phyloP scores from a whole-genome alignment of 2,113 vertebrate genomes.

The Aptenodytes patagonicus region DNA sequence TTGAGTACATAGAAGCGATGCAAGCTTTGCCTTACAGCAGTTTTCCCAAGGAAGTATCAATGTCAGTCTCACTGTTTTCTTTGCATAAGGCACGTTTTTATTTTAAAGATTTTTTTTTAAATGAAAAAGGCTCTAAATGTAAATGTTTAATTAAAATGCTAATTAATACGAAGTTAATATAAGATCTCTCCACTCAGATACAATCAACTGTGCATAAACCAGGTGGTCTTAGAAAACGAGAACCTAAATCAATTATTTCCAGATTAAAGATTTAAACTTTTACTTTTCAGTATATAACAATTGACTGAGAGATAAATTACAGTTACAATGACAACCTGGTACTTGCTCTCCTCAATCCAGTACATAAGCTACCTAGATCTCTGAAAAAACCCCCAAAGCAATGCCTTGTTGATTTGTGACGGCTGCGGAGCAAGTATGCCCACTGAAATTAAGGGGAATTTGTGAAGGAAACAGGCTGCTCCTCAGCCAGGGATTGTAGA shows the following conservation, averaged over 20 bases:
- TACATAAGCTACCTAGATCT: not conserved
- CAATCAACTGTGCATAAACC: not conserved
- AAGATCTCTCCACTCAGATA: not conserved
- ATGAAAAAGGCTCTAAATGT: not conserved
- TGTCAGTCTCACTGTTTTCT: not conserved
- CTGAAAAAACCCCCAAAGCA: not conserved
- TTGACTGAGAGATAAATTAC: not conserved
- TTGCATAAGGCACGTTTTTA: not conserved
- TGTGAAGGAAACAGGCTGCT: not conserved
- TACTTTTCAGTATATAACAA: not conserved
- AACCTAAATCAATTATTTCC: not conserved
- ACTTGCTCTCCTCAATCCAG: not conserved
- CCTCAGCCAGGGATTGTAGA: not conserved
- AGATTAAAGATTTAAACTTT: not conserved
- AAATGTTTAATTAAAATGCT: not conserved
- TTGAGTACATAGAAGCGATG: fast-evolving
- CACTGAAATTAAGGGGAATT: not conserved
- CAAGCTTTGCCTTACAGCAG: not conserved
- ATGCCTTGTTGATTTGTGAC: not conserved
- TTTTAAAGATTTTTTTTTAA: not conserved
- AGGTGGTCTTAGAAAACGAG: not conserved
- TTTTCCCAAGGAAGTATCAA: not conserved
- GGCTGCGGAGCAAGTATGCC: not conserved
- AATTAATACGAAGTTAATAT: not conserved
- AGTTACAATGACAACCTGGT: not conserved